Conservation (phyloP, 2,888 invertebrate species). For the Petrolisthes cinctipes region DNA sequence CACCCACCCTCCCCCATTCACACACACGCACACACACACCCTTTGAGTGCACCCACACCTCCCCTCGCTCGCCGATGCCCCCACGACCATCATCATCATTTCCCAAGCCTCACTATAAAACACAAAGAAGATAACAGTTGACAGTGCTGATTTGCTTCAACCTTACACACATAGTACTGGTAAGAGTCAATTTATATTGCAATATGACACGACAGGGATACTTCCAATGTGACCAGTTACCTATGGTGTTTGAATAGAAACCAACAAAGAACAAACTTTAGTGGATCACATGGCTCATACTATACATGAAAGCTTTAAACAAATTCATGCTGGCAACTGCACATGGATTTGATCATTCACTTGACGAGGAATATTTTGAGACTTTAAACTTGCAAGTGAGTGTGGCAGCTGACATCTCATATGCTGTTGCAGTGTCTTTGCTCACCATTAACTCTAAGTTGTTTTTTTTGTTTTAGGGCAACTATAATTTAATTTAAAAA, state of each 20-base stretch:
- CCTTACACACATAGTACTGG: too few species aligned
- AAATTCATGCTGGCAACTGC: not conserved
- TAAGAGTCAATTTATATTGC: too few species aligned
- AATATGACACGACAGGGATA: too few species aligned
- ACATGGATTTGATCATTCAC: not conserved
- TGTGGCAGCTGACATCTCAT: not conserved
- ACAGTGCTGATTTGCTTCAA: too few species aligned
- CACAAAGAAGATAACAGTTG: not conserved
- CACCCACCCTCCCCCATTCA: not conserved
- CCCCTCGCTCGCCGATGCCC: conserved; percentile 6
- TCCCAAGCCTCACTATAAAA: conserved; percentile 17
- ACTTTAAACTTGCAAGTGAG: conserved; percentile 17
- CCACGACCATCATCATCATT: conserved; percentile 16
- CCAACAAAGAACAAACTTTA: too few species aligned
- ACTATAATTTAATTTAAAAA: not conserved
- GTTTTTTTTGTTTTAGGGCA: conserved; percentile 11
- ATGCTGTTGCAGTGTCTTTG: not conserved
- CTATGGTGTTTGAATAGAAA: too few species aligned
- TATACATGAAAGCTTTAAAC: too few species aligned
- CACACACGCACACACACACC: not conserved
- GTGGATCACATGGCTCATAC: too few species aligned
- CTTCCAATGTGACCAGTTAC: too few species aligned
- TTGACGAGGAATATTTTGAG: not conserved
- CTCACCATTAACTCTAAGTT: not conserved
- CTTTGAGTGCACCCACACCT: not conserved